Base-by-base conservation (phyloP, 2,888 invertebrate genomes). In the Achlya flavicornis region DNA sequence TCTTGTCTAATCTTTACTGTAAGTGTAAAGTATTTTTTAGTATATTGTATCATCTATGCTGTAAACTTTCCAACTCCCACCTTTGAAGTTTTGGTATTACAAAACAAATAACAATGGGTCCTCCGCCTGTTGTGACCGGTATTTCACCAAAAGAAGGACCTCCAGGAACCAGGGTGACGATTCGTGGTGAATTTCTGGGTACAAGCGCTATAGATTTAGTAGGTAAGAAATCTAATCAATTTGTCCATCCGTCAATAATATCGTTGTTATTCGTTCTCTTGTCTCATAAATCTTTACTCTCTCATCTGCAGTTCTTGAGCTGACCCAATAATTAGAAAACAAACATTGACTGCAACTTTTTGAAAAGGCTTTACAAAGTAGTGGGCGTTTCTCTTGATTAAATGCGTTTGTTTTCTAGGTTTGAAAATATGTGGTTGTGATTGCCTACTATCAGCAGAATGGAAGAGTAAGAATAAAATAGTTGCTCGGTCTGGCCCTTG, bases 131-230 rank as follows among this genome's bases (percentile, higher is more conserved):
- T 64, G 98, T 99, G 19, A 99, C 99, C 58, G 99, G 99, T 33
- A 96, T 99, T 68, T 99, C 99, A 4, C 99, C 99, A 0, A 99
- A 99, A 83, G 99, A 99, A 93, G 99, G 99, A 0, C 98, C 98
- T 57, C 99, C 99, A 11, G 99, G 99, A 10, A 99, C 99, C 0
- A 95, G 97, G 77, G 97, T 99, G 0, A 99, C 97, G 32, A 97
- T 99, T 81, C 95, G 99, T 74, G 98, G 99, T 66, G 99, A 99
- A 94, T 97, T 99, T 94, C 94, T 99, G 59, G 99, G 99, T 32
- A 95, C 93, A 48, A 97, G 96, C 77, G 96, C 96, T 5, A 96
- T 95, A 70, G 99, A 99, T 93, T 92, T 99, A 35, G 95, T 97
- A 79, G 98, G 98, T 97, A 94, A 73, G 74, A 66, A 58, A 7